Evolutionary conservation across 2,113 vertebrate species (phyloP), one percentile per base, ranked within the genome.

Genomic region (Atrichornis clamosus): DNA sequence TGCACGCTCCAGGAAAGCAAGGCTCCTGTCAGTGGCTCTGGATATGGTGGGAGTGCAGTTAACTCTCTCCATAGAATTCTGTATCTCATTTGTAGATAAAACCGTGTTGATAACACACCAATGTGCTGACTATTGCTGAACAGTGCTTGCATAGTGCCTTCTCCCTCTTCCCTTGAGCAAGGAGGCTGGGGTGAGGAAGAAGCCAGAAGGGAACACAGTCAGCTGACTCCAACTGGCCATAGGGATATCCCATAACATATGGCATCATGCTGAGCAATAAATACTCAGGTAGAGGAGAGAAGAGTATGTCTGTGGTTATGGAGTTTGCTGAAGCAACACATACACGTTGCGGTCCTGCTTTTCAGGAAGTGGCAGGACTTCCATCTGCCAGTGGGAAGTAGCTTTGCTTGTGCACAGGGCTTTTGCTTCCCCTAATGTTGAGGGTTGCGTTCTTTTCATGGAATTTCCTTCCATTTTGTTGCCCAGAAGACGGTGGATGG

Each of bases 91-190:
- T 39, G 14, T 56, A 83, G 59, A 26, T 87, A 83, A 73, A 83
- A n/a, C 4, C 1, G 0, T 28, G 21, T 32, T 41, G 52, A 24
- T 21, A 62, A 50, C 1, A 1, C 50, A 60, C 8, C 8, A 20
- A 4, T 24, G 11, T 19, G 6, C 28, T 56, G 42, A 28, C 22
- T 73, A 11, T 15, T 39, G 33, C 19, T 44, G 28, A 78, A 15
- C 41, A 69, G 47, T 67, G 53, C 35, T 79, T 60, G 46, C 27
- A 59, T n/a, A 81, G 20, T 1, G 2, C 6, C 7, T 59, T 76
- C 39, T 64, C 20, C 12, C 37, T 35, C 30, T 33, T 4, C 5
- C 19, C 5, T 2, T 0, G 42, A 42, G 47, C 1, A 3, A 56
- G 9, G 39, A 62, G 32, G 21, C 20, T 39, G 10, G 2, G 18